Evolutionary conservation across 2,888 invertebrate genomes (phyloP).

Genomic region (Dolichomitus sp.): DNA sequence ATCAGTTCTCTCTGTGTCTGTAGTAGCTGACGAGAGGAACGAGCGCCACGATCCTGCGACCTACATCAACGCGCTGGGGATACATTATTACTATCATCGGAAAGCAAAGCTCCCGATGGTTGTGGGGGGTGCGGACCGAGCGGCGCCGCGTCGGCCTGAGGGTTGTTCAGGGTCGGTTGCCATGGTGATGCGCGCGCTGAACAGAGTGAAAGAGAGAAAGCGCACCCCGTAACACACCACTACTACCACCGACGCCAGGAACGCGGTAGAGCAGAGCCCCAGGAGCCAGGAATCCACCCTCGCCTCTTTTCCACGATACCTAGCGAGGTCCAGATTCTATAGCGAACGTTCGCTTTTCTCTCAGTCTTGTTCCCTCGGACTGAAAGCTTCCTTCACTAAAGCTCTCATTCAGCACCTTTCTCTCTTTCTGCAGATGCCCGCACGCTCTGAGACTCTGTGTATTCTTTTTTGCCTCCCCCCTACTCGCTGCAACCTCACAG

Average conservation of each 20-base stretch:
- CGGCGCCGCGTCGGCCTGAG: conserved; percentile 80
- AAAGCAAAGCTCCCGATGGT: conserved; percentile 81
- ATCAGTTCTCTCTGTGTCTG: conserved; percentile 25
- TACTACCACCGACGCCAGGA: conserved; percentile 67
- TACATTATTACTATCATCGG: conserved; percentile 85
- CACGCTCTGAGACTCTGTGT: conserved; percentile 22
- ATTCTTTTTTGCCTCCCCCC: conserved; percentile 35
- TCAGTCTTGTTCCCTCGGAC: conserved; percentile 65
- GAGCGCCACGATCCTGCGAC: conserved; percentile 75
- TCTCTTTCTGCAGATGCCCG: conserved; percentile 53
- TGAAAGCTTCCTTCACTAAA: conserved; percentile 56
- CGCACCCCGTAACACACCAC: conserved; percentile 74
- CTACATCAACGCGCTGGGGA: conserved; percentile 82
- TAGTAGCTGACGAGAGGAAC: conserved; percentile 28
- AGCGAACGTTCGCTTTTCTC: conserved; percentile 72
- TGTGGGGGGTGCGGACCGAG: conserved; percentile 48
- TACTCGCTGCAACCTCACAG: conserved; percentile 9
- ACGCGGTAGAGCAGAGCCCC: conserved; percentile 45
- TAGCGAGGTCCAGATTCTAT: conserved; percentile 55
- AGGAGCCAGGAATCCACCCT: conserved; percentile 65
- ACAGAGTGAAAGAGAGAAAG: conserved; percentile 71
- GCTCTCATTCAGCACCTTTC: conserved; percentile 54
- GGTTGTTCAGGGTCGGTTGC: conserved; percentile 84
- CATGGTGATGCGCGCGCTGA: conserved; percentile 80
- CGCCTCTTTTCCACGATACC: conserved; percentile 62